Base-by-base conservation (phyloP, 2,888 invertebrate species). In the Nephrotoma guestfalica region DNA sequence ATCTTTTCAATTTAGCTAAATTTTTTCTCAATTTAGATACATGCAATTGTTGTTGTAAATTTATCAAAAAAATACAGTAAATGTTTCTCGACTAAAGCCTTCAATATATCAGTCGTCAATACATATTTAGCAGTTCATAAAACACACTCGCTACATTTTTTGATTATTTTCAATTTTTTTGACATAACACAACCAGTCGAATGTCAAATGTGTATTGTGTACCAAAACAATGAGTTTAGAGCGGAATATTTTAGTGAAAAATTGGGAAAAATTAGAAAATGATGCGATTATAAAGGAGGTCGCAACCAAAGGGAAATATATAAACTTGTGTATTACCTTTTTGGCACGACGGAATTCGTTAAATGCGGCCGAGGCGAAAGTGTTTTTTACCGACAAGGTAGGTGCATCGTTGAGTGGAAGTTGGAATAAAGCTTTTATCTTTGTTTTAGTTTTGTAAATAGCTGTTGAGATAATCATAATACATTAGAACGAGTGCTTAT, bases 261-360 rank as follows among this genome's bases (percentile, higher is more conserved):
- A 85, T 41, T 88, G 88, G 88, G 86, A 86, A 13, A 84, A 86
- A 15, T 43, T 87, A 1, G 83, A 51, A 71, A 91, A 91, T 87
- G 90, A 90, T 87, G 90, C 87, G 4, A 87, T 88, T 11, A 87
- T 88, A n/a, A 87, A 87, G 71, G 88, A 89, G 18, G 88, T 91
- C 41, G 91, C 91, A 57, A 91, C 91, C n/a, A 92, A 91, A 87
- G 92, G 92, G 42, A 91, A 91, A 83, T 88, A 90, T 88, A 89
- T 92, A 7, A 89, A 90, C 2, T 88, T 90, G 9, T 91, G 91
- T 87, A 88, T 91, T 87, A 89, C 90, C 40, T 91, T 89, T 88
- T 90, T 91, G 89, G 89, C 91, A 0, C 86, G 71, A 13, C 88
- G 88, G 5, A 90, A 89, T 86, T 88, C 90, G 0, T 89, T 90